phyloP scores from a whole-genome alignment of 2,113 vertebrate genomes.

The Apaloderma vittatum region DNA sequence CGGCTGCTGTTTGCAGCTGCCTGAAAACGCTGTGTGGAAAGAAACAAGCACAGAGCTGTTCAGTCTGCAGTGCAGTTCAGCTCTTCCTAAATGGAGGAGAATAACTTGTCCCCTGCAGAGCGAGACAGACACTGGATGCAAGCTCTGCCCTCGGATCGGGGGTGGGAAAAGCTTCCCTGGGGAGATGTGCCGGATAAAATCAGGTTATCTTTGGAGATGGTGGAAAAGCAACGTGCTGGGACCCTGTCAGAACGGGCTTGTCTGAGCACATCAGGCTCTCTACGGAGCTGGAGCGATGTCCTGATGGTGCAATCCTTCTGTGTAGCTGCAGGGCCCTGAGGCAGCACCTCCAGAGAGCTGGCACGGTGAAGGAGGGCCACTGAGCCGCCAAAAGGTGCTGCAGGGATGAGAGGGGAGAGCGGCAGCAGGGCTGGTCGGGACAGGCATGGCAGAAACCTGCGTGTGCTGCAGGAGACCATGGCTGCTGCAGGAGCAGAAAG shows the following conservation, averaged over 20 bases:
- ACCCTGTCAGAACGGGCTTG: background rate
- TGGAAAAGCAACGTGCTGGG: background rate
- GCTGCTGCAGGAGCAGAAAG: background rate
- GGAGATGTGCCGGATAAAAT: background rate
- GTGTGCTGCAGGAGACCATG: accelerated
- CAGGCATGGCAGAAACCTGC: background rate
- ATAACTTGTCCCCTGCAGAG: background rate
- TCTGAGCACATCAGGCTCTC: background rate
- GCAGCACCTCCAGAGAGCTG: background rate
- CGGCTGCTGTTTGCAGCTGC: background rate
- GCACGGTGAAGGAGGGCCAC: background rate
- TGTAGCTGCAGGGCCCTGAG: background rate
- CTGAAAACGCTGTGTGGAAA: background rate
- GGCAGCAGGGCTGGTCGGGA: background rate
- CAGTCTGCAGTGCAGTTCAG: background rate
- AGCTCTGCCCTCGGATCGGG: background rate
- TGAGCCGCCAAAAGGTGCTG: background rate
- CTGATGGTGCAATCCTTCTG: background rate
- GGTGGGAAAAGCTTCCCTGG: background rate
- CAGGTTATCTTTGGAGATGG: background rate
- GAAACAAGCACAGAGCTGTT: background rate
- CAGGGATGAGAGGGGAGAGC: background rate
- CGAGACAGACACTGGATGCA: accelerated
- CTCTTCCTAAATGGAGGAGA: background rate
- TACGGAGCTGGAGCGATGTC: accelerated